Base-by-base conservation (phyloP, 2,797 vertebrate species). In the Nothura maculosa region DNA sequence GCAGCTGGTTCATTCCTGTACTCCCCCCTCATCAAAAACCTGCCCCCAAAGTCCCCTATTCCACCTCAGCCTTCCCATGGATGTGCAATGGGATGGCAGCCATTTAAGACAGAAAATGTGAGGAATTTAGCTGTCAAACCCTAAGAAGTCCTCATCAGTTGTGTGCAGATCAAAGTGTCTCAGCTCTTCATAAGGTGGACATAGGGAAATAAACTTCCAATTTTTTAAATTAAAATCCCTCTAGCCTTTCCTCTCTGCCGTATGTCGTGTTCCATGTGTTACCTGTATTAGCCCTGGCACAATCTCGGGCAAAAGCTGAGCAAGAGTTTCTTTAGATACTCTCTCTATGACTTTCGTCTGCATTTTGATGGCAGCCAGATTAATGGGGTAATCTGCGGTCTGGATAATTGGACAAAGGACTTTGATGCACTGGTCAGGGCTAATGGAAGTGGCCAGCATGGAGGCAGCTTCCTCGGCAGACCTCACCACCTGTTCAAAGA, bases 291-390 rank as follows among this genome's bases (percentile, higher is more conserved):
- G 98, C 91, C 99, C 99, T 50, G 99, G 99, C 92, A 99, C 99
- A 40, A 99, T 99, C 97, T 99, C 99, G 4, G 99, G 99, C 94
- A 99, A 97, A 94, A 99, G 97, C 92, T 98, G 97, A 70, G 97
- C 96, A 72, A 99, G 98, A 30, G 98, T 97, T 70, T 99, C 99
- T 81, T 98, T 98, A 95, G 99, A 98, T 91, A 99, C 98, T 96
- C 98, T 98, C 96, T 99, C 99, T 80, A 99, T 98, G 84, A 99
- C 99, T 97, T 99, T 99, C 5, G 98, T 99, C 97, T 99, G 99
- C 99, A 99, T 99, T 97, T 99, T 99, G 96, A 99, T 99, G 94
- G 99, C 99, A 70, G 99, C 99, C 93, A 99, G 97, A 96, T 99
- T 99, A 93, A 99, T 99, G 81, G 99, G 99, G 94, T 99, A 99